phyloP scores from a whole-genome alignment of 2,797 vertebrate species.

The Dermochelys coriacea region DNA sequence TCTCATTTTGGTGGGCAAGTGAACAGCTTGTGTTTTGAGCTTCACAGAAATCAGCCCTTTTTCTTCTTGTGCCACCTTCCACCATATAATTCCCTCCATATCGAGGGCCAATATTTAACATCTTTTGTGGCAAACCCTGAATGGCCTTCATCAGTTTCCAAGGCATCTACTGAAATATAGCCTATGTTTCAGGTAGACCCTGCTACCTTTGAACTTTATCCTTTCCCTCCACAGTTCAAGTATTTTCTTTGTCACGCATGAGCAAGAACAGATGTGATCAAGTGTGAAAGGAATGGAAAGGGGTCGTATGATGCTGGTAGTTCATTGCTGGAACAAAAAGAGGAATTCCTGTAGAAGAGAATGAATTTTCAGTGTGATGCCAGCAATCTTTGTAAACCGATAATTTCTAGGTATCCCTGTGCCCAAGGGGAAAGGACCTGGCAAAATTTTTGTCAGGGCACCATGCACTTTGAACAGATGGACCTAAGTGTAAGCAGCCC shows the following conservation, averaged over 20 bases:
- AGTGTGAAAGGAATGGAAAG: slow-evolving; percentile 4
- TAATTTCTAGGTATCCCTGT: fast-evolving
- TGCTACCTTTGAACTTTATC: slow-evolving; percentile 8
- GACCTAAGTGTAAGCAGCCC: not conserved
- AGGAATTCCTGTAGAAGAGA: not conserved
- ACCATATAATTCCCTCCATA: not conserved
- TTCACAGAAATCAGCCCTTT: not conserved
- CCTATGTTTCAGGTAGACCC: fast-evolving
- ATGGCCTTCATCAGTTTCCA: not conserved
- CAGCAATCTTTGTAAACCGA: not conserved
- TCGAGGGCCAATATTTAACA: not conserved
- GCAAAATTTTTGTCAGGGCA: not conserved
- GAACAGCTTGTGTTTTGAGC: not conserved
- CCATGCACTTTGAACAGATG: not conserved
- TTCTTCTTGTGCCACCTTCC: not conserved
- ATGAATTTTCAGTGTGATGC: not conserved
- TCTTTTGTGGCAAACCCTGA: not conserved
- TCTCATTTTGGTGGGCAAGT: not conserved
- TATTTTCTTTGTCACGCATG: slow-evolving; percentile 24
- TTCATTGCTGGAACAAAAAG: not conserved
- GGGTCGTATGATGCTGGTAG: not conserved
- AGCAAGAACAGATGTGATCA: slow-evolving; percentile 48
- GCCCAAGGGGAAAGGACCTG: fast-evolving
- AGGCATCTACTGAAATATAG: not conserved
- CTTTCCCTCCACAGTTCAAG: not conserved